Evolutionary conservation across 2,113 vertebrate species (phyloP), one percentile per base, ranked within the genome.

Genomic region (Petroica traversi): DNA sequence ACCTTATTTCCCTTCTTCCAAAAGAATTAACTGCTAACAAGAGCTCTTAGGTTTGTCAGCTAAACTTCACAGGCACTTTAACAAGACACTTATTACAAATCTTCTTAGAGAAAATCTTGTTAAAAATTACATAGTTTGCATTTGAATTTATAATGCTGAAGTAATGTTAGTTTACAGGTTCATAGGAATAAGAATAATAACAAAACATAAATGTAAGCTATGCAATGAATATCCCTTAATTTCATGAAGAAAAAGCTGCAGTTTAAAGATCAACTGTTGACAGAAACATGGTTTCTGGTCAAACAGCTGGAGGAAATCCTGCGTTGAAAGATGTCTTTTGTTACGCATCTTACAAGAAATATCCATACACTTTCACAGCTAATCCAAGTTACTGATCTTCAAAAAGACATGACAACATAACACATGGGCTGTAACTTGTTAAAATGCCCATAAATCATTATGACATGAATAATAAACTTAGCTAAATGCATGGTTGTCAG

Each of bases 321-420:
- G 48, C 82, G 28, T 85, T 94, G 78, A 96, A 96, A 51, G 26
- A 68, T 69, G 9, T 83, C 25, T 91, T 41, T 66, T 74, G 38
- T 68, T 87, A 95, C 97, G 71, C 63, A 67, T 81, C 34, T 95
- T 93, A 85, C 43, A 94, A 79, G 69, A 87, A 77, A 85, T 91
- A 93, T 64, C 43, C 57, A 45, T 89, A 54, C 10, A 28, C 54
- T 95, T 94, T 38, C 45, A 68, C 12, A 73, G 43, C 71, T 97
- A 97, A 97, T 96, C 71, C 94, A 78, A 91, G 84, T 85, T 91
- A 89, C 63, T 45, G 52, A 26, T 77, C 92, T 96, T 96, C 91
- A 85, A 59, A 92, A 94, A 92, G 85, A 95, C 55, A n/a, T 78
- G 89, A 87, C 82, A 96, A 59, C 51, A 74, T 16, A 92, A 90